phyloP scores from a whole-genome alignment of 2,888 invertebrate genomes.

The Dolichomitus sp. region DNA sequence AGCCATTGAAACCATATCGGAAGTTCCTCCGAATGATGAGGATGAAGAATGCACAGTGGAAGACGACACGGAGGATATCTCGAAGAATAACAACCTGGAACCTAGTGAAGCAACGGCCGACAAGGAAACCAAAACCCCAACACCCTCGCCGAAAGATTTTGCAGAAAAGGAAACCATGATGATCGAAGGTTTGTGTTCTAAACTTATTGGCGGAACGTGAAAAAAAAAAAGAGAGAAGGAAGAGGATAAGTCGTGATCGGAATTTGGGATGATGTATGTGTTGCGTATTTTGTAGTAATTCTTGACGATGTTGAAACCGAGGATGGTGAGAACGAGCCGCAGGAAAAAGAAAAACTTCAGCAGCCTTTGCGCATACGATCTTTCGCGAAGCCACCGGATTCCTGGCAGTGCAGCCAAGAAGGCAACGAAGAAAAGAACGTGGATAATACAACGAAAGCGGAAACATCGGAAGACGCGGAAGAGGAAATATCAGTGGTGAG shows the following conservation, averaged over 20 bases:
- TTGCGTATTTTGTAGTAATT: slow-evolving; percentile 52
- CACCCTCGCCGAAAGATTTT: slow-evolving; percentile 48
- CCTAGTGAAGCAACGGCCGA: not conserved
- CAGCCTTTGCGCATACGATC: slow-evolving; percentile 76
- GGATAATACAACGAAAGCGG: not conserved
- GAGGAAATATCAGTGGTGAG: slow-evolving; percentile 18
- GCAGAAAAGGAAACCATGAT: slow-evolving; percentile 22
- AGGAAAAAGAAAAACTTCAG: slow-evolving; percentile 54
- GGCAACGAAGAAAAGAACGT: slow-evolving; percentile 8
- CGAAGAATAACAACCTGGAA: not conserved
- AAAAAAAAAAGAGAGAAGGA: slow-evolving; percentile 17
- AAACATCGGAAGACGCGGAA: not conserved
- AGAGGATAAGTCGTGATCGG: not conserved
- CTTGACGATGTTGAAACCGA: slow-evolving; percentile 30
- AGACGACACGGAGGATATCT: not conserved
- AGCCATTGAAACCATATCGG: slow-evolving; percentile 1
- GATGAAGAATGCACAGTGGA: not conserved
- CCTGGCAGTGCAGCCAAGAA: slow-evolving; percentile 76
- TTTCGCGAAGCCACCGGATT: slow-evolving; percentile 80
- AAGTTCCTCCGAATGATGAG: slow-evolving; percentile 6
- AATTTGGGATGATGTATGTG: slow-evolving; percentile 23
- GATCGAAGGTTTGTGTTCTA: slow-evolving; percentile 59
- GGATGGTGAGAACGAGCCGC: slow-evolving; percentile 37
- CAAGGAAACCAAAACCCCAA: not conserved
- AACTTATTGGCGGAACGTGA: slow-evolving; percentile 35